Evolutionary conservation across 2,888 invertebrate genomes (phyloP), one percentile per base, ranked within the genome.

Genomic region (Drosophila picticornis): DNA sequence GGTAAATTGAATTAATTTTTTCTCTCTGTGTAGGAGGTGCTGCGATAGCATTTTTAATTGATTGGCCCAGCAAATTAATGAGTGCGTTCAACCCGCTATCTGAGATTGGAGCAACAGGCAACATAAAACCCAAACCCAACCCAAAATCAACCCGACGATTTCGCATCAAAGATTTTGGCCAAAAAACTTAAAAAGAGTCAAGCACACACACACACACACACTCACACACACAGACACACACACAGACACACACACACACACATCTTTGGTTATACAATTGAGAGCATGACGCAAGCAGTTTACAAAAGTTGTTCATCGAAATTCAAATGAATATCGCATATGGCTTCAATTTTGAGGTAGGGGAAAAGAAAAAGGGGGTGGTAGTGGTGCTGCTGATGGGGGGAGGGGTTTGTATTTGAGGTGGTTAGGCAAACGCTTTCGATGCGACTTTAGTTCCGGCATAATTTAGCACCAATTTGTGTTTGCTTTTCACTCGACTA

Each of bases 401-500:
- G 19, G 48, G 31, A 1, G 22, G 38, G 40, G 32, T 27, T 32
- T 19, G 6, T 9, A 34, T 34, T 34, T 13, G 11, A 19, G 29
- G 29, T n/a, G 13, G 29, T n/a, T 6, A 13, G 51, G 66, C 40
- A 55, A 55, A 36, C 36, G 34, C 53, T 59, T 74, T 56, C 75
- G 71, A 79, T 75, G 70, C 75, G 79, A 81, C 74, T 64, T 62
- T 63, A 75, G 89, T 85, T 85, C 85, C 85, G 85, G 85, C 88
- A 89, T 89, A 86, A 86, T 89, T 86, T 86, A 89, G 85, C 85
- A 86, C 85, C 88, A 90, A 86, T 86, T 89, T 86, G 83, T 85
- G 84, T 86, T 89, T 86, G 85, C 90, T 83, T 86, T 90, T 83
- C 83, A 72, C 76, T 83, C 66, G 75, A 78, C 88, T 85, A 85